Base-by-base conservation (phyloP, 2,888 invertebrate genomes). In the Leucophora obtusa region DNA sequence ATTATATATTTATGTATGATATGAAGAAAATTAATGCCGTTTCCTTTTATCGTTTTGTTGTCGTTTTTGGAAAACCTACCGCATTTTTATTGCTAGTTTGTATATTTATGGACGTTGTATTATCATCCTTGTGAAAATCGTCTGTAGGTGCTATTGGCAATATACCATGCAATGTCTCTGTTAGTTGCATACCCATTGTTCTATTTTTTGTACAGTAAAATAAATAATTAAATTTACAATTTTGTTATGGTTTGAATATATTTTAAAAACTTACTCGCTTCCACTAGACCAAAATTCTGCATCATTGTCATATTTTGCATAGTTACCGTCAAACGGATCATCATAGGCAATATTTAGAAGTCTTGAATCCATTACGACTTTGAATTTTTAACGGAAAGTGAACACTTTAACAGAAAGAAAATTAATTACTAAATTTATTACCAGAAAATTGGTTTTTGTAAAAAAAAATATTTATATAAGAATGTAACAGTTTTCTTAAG, bases 151-250 rank as follows among this genome's bases (percentile, higher is more conserved):
- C 85, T 50, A 89, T 88, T 11, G 90, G 90, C 56, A 90, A 82
- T 70, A 90, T 90, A 17, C 89, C 90, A 82, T 89, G 86, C 2
- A 90, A 82, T n/a, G 89, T 89, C 43, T 90, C 89, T 58, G 90
- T 85, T 58, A 90, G 82, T 66, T 90, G 88, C 63, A 90, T 83
- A 43, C 88, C 88, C 76, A 85, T 77, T 54, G 69, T 80, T 47
- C 85, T 86, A 28, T 17, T 47, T 47, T 14, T 47, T 43, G 8
- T 73, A 72, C 75, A 56, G 54, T 53, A 28, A 3, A 51, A 6
- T 59, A 10, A 38, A 47, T 53, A n/a, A 59, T 17, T 60, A 18
- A 18, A 56, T 54, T 51, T 47, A 38, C 38, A 11, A 6, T 28
- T 28, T 7, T 28, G 24, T 3, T 24, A 3, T 24, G 2, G 4